phyloP scores from a whole-genome alignment of 2,888 invertebrate genomes.

The Brachylomia viminalis region DNA sequence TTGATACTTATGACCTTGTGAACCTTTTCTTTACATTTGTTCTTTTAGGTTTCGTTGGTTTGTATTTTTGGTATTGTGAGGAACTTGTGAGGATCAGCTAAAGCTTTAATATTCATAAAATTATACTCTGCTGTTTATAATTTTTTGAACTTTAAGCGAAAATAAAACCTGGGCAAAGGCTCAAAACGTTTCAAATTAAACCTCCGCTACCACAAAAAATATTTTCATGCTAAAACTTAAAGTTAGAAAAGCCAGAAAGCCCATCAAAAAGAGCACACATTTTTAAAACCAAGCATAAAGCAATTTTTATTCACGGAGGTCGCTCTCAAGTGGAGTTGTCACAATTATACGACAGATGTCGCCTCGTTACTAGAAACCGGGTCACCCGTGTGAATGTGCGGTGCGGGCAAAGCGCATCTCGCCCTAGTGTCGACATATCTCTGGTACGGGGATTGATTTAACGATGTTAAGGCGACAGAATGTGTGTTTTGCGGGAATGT shows the following conservation, averaged over 20 bases:
- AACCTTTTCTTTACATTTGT: constrained; percentile 7
- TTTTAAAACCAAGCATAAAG: constrained; percentile 44
- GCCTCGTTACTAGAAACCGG: constrained; percentile 62
- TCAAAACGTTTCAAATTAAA: background rate
- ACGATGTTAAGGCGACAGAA: constrained; percentile 35
- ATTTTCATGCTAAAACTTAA: constrained; percentile 13
- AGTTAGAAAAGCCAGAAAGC: constrained; percentile 11
- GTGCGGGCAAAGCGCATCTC: constrained; percentile 44
- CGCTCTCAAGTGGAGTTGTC: constrained; percentile 57
- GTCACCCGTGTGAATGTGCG: constrained; percentile 54
- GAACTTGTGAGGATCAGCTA: background rate
- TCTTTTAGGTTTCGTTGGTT: background rate
- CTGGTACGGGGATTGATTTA: constrained; percentile 45
- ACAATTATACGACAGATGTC: constrained; percentile 66
- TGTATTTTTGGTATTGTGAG: background rate
- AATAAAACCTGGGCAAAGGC: background rate
- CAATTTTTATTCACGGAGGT: constrained; percentile 45
- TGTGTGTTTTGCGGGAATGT: constrained; percentile 35
- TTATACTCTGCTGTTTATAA: background rate
- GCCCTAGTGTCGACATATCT: constrained; percentile 42
- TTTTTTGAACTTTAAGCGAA: background rate
- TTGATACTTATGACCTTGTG: constrained; percentile 22
- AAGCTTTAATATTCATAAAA: background rate
- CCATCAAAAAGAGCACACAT: constrained; percentile 37
- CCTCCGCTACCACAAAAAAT: background rate